Base-by-base conservation (phyloP, 2,888 invertebrate genomes). In the Lasioglossum villosulum region DNA sequence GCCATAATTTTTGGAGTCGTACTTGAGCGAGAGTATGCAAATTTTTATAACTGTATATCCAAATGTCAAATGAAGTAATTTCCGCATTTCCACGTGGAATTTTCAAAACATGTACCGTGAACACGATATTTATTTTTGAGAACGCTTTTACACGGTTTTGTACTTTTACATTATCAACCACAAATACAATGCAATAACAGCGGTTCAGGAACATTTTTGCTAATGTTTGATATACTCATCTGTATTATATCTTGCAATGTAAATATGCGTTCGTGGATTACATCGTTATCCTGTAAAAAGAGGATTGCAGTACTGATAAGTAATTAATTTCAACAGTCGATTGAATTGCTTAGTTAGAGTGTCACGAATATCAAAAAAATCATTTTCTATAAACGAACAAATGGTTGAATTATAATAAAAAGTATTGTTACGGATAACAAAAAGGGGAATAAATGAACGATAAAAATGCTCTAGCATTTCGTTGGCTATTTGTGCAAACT, bases 241-340 rank as follows among this genome's bases (percentile, higher is more conserved):
- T 37, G 34, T 82, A 78, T 39, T 6, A 52, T 78, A 83, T 59
- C 45, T 75, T 71, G 75, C 42, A 39, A 37, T 66, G 56, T 78
- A 75, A 79, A 75, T 82, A 86, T 59, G 56, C 83, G 83, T 88
- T 88, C 80, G 80, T 82, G 78, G 30, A 63, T 74, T 45, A 34
- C 23, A 45, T 45, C 6, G 12, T 66, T 59, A 59, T 30, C 6
- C 16, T 75, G 12, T 10, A n/a, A 56, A 63, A 70, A 10, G 42
- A 42, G 16, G 42, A 71, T 71, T 42, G 8, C 27, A 42, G 42
- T 27, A 70, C 23, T n/a, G 19, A n/a, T 45, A 14, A 16, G 16
- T 30, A 8, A 70, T 39, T 70, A 37, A 71, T 30, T 45, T 42
- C 42, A 27, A 45, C 27, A 16, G 37, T 68, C 37, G 37, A 10